phyloP scores from a whole-genome alignment of 2,797 vertebrate species.

The Philypnodon macrostomus region DNA sequence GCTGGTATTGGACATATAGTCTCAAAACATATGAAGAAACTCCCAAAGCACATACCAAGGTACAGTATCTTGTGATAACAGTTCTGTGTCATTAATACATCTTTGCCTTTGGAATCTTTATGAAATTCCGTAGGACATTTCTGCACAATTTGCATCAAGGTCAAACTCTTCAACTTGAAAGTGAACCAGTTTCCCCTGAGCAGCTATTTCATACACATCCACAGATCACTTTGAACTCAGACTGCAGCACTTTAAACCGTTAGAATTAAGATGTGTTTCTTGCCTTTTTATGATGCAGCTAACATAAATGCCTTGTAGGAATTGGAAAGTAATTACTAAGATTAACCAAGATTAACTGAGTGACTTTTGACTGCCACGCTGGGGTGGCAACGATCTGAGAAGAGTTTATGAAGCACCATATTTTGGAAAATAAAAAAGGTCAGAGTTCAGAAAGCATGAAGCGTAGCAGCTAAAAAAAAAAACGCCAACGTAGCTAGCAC shows the following conservation, averaged over 20 bases:
- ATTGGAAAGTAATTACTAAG: conserved; percentile 5
- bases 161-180: conserved; percentile 11
- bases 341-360: conserved; percentile 5
- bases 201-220: conserved; percentile 4
- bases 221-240: conserved; percentile 9
- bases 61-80: neutral
- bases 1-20: too few relatives aligned
- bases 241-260: neutral
- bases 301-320: conserved; percentile 4
- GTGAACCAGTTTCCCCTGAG: neutral
- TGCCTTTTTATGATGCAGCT: neutral
- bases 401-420: conserved; percentile 1
- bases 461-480: neutral
- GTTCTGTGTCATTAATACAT: neutral
- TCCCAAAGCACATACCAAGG: neutral
- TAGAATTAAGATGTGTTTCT: conserved; percentile 3
- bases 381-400: neutral
- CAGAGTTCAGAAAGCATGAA: conserved; percentile 3
- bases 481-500: neutral
- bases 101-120: conserved; percentile 1
- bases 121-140: conserved; percentile 6
- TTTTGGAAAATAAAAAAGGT: conserved; percentile 4
- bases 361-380: neutral
- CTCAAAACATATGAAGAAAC: too few relatives aligned
- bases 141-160: conserved; percentile 9